phyloP scores from a whole-genome alignment of 2,113 vertebrate genomes.

The Syrrhaptes paradoxus region DNA sequence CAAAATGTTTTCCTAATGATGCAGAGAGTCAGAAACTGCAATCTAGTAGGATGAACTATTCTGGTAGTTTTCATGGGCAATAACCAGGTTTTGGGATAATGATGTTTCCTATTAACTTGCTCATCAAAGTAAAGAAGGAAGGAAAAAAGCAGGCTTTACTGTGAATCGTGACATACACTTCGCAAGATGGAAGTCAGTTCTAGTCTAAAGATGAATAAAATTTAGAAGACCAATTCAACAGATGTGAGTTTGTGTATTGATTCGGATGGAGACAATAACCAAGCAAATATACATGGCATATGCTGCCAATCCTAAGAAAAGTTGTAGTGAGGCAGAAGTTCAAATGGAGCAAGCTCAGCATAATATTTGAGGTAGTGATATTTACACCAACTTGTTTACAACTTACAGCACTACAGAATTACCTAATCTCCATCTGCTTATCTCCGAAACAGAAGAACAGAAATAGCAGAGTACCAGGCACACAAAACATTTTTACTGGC shows the following conservation, averaged over 20 bases:
- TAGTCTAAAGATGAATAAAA: neutral
- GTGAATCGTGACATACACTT: fast-evolving
- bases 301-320: neutral
- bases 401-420: neutral
- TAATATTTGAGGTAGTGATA: neutral
- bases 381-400: slow-evolving; percentile 30
- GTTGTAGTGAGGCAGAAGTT: neutral
- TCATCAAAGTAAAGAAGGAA: neutral
- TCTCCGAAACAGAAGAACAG: neutral
- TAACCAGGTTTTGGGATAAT: neutral
- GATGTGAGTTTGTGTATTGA: neutral
- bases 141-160: neutral
- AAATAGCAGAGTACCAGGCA: slow-evolving; percentile 32
- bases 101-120: neutral
- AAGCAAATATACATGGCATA: neutral
- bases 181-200: neutral
- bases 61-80: neutral
- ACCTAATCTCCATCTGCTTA: slow-evolving; percentile 56
- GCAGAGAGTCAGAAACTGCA: neutral
- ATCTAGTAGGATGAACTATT: neutral
- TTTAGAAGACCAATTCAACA: neutral
- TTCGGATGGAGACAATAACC: neutral
- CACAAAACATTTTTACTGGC: neutral
- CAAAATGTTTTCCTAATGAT: neutral
- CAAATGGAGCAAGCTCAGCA: slow-evolving; percentile 20